Percentiles rank a stretch among this genome's conserved stretches.
Conservation (phyloP, 2,113 vertebrate genomes). For the Catagonus wagneri region DNA sequence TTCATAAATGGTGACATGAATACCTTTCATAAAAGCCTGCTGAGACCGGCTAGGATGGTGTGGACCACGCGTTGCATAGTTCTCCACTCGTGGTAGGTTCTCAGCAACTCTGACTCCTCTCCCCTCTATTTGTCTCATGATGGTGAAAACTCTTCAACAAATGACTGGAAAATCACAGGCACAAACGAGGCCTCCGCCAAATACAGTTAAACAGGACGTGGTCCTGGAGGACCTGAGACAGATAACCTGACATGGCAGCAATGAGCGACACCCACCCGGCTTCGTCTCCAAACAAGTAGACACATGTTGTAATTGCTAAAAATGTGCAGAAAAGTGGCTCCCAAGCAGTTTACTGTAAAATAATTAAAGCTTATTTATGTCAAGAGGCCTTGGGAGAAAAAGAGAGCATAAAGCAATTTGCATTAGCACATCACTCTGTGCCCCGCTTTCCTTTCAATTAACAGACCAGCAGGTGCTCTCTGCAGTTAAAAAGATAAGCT, state of each 20-base stretch:
- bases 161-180: constrained; percentile 64
- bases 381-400: constrained; percentile 89
- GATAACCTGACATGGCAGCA: constrained; percentile 66
- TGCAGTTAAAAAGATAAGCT: constrained; percentile 92
- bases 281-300: constrained; percentile 84
- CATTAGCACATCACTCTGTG: constrained; percentile 87
- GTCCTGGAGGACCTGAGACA: constrained; percentile 59
- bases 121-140: constrained; percentile 26
- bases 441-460: constrained; percentile 95
- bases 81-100: not conserved
- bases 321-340: constrained; percentile 77
- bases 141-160: constrained; percentile 35
- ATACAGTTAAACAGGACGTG: constrained; percentile 53
- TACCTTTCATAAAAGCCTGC: not conserved
- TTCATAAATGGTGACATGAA: not conserved
- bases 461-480: constrained; percentile 96
- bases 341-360: constrained; percentile 87
- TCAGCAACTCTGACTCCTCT: not conserved
- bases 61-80: not conserved
- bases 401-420: constrained; percentile 89
- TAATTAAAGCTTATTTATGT: constrained; percentile 97
- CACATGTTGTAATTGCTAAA: constrained; percentile 83
- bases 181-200: constrained; percentile 56
- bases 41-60: not conserved
- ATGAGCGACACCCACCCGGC: not conserved